Base-by-base conservation (phyloP, 2,888 invertebrate genomes). In the Cantharis lateralis region DNA sequence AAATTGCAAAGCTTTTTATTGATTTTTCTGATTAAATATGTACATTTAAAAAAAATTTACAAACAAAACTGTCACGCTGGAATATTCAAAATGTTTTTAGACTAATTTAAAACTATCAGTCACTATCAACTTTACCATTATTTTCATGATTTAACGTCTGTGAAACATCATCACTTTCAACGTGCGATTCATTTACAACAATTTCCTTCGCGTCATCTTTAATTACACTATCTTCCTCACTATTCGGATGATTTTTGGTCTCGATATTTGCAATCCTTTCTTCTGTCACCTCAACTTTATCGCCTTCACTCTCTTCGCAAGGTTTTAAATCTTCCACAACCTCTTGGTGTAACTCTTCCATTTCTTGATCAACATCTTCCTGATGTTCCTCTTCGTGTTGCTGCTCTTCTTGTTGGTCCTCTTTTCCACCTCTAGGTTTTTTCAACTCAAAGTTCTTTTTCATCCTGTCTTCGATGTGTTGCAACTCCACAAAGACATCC, bases 401-500 rank as follows among this genome's bases (percentile, higher is more conserved):
- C 10, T 78, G 74, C 13, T 82, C 80, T 10, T 82, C 83, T 61
- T 82, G 80, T 48, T 82, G 80, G 62, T 80, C 79, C 13, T 81
- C 81, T 78, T 82, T 82, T 48, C 48, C 48, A 7, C 48, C n/a
- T n/a, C 48, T 7, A 68, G 77, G 68, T 69, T 64, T 75, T 26
- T 72, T 76, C 10, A 81, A 79, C 80, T 88, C 87, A 80, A 88
- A 88, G 73, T 87, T 87, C 64, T 84, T 83, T 77, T 85, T 88
- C 85, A 87, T 90, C 81, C 90, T 89, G 78, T 88, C 88, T 82
- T 93, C 93, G 87, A 94, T 92, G 78, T 91, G 90, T 79, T 89
- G 89, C 15, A 94, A 86, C 84, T 94, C 93, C 7, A 91, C 91
- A 83, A 92, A 91, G 0, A 94, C 89, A 82, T 92, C 91, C 77